phyloP scores from a whole-genome alignment of 2,888 invertebrate genomes.

The Parnassius smintheus region DNA sequence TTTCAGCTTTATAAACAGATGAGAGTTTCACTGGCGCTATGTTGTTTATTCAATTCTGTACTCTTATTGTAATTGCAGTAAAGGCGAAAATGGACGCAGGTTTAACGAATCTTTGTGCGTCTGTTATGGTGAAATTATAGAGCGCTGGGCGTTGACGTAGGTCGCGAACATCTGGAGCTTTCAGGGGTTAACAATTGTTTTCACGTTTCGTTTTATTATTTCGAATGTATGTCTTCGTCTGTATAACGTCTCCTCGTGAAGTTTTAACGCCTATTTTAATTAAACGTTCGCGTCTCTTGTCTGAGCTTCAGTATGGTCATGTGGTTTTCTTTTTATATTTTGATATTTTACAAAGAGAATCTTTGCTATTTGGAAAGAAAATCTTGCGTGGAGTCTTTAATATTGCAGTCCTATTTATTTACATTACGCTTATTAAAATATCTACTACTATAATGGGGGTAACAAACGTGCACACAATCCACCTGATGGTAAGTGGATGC shows the following conservation, averaged over 20 bases:
- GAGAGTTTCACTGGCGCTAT: constrained; percentile 10
- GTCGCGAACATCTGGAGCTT: constrained; percentile 63
- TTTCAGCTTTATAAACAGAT: constrained; percentile 35
- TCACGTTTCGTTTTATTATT: constrained; percentile 25
- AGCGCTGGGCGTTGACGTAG: constrained; percentile 54
- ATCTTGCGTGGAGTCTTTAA: too few species aligned
- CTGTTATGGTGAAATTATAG: constrained; percentile 24
- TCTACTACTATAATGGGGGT: too few species aligned
- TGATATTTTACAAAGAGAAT: too few species aligned
- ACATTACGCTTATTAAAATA: too few species aligned
- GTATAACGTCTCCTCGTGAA: constrained; percentile 5
- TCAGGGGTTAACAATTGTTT: constrained; percentile 25
- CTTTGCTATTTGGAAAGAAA: too few species aligned
- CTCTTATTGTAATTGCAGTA: constrained; percentile 11
- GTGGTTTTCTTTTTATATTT: too few species aligned
- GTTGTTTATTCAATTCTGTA: constrained; percentile 1
- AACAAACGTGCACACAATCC: too few species aligned
- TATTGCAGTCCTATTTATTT: too few species aligned
- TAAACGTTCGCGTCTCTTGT: constrained; percentile 8
- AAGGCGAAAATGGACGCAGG: constrained; percentile 32
- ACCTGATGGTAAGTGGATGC: too few species aligned
- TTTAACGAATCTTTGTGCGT: constrained; percentile 33
- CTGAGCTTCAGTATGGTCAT: background rate
- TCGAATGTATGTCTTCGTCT: constrained; percentile 14
- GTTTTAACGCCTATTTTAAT: constrained; percentile 21